Percentiles rank a stretch among this genome's conserved stretches.
Conservation (phyloP, 2,888 invertebrate species). For the Chouioia cunea region DNA sequence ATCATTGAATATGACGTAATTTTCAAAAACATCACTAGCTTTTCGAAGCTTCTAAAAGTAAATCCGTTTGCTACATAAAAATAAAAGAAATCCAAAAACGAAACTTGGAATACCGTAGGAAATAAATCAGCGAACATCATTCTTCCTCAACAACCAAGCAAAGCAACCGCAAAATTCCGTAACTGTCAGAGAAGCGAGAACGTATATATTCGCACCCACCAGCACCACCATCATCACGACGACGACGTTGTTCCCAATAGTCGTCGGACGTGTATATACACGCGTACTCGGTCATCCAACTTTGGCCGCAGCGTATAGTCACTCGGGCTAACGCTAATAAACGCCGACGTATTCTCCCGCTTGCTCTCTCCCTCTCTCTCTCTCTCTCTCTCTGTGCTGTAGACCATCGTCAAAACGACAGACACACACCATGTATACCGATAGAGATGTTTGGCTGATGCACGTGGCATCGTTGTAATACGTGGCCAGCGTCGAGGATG, state of each 20-base stretch:
- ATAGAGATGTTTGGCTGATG: neutral
- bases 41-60: too few species aligned
- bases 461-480: neutral
- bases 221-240: too few species aligned
- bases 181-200: conserved; percentile 20
- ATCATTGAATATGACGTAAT: too few species aligned
- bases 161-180: conserved; percentile 22
- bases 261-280: too few species aligned
- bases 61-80: too few species aligned
- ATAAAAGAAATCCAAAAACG: too few species aligned
- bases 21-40: too few species aligned
- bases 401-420: conserved; percentile 17
- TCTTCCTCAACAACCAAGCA: too few species aligned
- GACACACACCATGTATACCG: too few species aligned
- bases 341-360: conserved; percentile 23
- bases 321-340: conserved; percentile 32
- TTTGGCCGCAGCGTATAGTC: conserved; percentile 25
- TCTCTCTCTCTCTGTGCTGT: neutral
- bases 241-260: too few species aligned
- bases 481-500: neutral
- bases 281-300: conserved; percentile 29
- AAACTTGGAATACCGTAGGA: too few species aligned
- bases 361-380: neutral
- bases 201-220: neutral
- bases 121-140: too few species aligned